Base-by-base conservation (phyloP, 2,888 invertebrate genomes). In the Rhynchonema sp. region DNA sequence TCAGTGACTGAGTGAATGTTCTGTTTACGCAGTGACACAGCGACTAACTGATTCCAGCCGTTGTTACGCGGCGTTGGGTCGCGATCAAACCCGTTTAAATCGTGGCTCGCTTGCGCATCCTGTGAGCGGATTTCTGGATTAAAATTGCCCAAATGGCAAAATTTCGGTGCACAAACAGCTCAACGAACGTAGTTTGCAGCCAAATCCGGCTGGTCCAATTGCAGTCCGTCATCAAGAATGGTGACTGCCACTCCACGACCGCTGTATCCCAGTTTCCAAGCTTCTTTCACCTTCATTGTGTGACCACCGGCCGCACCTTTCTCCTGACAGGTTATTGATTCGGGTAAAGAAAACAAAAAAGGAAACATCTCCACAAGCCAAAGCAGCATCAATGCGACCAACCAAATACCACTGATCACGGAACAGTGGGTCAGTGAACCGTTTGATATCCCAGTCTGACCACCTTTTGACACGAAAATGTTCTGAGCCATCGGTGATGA, bases 321-420 rank as follows among this genome's bases (percentile, higher is more conserved):
- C 20, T n/a, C 49, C 49, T 49, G 23, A 49, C 3, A n/a, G 9
- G 20, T 49, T 55, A 20, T 22, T 55, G 3, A 22, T 23, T 30
- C n/a, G n/a, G n/a, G n/a, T n/a, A n/a, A n/a, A n/a, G n/a, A n/a
- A n/a, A n/a, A n/a, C n/a, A n/a, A n/a, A n/a, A n/a, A n/a, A n/a
- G 38, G 17, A 38, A 38, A 38, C 38, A 38, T 38, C 38, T 6
- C 38, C 38, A 38, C 6, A 38, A 38, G 6, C 38, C 38, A 6
- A 6, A 38, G 17, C 38, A 38, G 17, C 38, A 38, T 13, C 38
- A 38, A 38, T 13, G 17, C 6, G 9, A 38, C 6, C 38, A 38
- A 58, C 58, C 56, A 58, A 56, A 56, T 58, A 58, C 58, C 58
- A 58, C 55, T 58, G 58, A 20, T 52, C 58, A 22, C 25, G 9